phyloP scores from a whole-genome alignment of 1,140 invertebrate genomes.

The Macrobrachium rosenbergii region DNA sequence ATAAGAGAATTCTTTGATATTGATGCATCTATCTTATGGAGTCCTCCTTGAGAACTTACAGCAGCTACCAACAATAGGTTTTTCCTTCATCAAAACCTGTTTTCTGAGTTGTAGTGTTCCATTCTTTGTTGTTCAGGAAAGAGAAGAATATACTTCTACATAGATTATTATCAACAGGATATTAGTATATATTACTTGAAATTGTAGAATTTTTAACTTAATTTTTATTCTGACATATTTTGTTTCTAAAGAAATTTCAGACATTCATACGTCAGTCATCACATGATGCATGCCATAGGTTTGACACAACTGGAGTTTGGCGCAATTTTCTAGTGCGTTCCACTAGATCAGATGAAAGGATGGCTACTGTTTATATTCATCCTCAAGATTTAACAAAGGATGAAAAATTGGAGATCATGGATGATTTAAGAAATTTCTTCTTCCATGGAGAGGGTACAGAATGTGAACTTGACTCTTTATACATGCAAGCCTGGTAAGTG shows the following conservation, averaged over 20 bases:
- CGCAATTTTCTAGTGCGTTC: constrained; percentile 72
- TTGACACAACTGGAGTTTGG: constrained; percentile 73
- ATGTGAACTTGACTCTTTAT: constrained; percentile 67
- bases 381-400: constrained; percentile 70
- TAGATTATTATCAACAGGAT: too few relatives aligned
- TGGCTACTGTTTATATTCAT: constrained; percentile 72
- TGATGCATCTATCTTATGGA: too few relatives aligned
- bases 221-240: too few relatives aligned
- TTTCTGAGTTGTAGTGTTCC: too few relatives aligned
- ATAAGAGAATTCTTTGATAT: too few relatives aligned
- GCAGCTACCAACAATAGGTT: too few relatives aligned
- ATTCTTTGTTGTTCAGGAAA: too few relatives aligned
- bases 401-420: constrained; percentile 41
- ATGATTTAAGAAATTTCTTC: constrained; percentile 66
- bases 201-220: background rate
- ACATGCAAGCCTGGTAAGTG: constrained; percentile 69
- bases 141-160: too few relatives aligned
- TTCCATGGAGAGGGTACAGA: constrained; percentile 62
- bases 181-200: too few relatives aligned
- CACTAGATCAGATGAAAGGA: constrained; percentile 69
- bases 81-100: too few relatives aligned
- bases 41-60: too few relatives aligned
- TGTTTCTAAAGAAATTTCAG: constrained; percentile 71
- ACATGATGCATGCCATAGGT: constrained; percentile 70
- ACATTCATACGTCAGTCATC: constrained; percentile 70